Evolutionary conservation across 2,888 invertebrate genomes (phyloP).

Genomic region (Leptinotarsa haldemani): DNA sequence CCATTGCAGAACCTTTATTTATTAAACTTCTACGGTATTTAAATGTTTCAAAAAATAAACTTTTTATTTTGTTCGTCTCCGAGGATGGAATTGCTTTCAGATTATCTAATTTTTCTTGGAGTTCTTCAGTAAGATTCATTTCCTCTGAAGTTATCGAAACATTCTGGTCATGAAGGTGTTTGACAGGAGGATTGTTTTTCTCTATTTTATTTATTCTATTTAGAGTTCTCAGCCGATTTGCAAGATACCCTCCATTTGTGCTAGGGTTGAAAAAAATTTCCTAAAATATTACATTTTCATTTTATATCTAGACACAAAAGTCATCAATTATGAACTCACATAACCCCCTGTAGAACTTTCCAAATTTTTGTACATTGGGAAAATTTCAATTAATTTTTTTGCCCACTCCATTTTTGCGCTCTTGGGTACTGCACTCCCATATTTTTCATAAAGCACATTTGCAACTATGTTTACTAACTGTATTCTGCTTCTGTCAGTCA

Average conservation of each 20-base stretch:
- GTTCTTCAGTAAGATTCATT: too few species aligned
- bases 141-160: not conserved
- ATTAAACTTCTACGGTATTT: not conserved
- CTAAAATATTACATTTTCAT: not conserved
- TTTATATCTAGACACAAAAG: too few species aligned
- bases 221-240: constrained; percentile 9
- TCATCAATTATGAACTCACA: not conserved
- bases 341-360: not conserved
- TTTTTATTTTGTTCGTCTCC: too few species aligned
- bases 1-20: too few species aligned
- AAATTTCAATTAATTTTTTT: not conserved
- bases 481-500: not conserved
- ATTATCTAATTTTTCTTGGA: not conserved
- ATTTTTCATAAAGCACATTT: not conserved
- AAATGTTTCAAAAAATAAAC: not conserved
- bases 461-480: not conserved
- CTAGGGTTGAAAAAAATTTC: constrained; percentile 11
- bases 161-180: too few species aligned
- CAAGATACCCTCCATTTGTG: constrained; percentile 10
- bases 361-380: not conserved
- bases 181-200: not conserved
- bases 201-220: constrained; percentile 1
- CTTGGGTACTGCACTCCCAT: too few species aligned
- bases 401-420: not conserved
- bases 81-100: not conserved